Evolutionary conservation across 2,888 invertebrate genomes (phyloP), one percentile per base, ranked within the genome.

Genomic region (Nymphalis urticae): DNA sequence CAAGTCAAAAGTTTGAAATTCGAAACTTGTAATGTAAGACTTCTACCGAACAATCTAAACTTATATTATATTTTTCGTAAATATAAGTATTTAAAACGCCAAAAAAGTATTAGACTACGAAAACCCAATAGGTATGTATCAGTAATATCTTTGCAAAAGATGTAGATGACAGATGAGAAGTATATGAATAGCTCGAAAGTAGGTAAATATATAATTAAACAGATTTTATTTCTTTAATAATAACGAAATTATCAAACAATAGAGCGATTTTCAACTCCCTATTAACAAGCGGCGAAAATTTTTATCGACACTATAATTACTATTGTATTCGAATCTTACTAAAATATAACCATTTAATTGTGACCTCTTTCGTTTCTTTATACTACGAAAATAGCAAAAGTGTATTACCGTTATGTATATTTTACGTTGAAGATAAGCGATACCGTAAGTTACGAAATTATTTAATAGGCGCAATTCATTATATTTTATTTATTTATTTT

Each of bases 341-440:
- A 36, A 19, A 60, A 82, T 80, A 82, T 77, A 79, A 75, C 76
- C 81, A 80, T 83, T 77, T 83, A 81, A 83, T 84, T 80, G 77
- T 75, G 75, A 77, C 79, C 78, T 77, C 78, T 72, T 77, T 76
- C 78, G 68, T 65, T 76, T 77, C 72, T 75, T 72, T 75, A 66
- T 70, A 77, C 73, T 74, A 79, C 79, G 76, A 73, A 76, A 75
- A 68, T 72, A 72, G 68, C 16, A 60, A 64, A 50, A 75, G 75
- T 73, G 75, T 60, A 70, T 36, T 63, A 80, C 82, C 80, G 85
- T 82, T 83, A 79, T 48, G 54, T 64, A 62, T 62, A 73, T 75
- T 77, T 74, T 36, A 63, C 68, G 54, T 62, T 70, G 47, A 62
- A 69, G 64, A 69, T 71, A 64, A 48, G 24, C 47, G 48, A 67